phyloP scores from a whole-genome alignment of 2,888 invertebrate genomes.

The Drosophila maculinotata region DNA sequence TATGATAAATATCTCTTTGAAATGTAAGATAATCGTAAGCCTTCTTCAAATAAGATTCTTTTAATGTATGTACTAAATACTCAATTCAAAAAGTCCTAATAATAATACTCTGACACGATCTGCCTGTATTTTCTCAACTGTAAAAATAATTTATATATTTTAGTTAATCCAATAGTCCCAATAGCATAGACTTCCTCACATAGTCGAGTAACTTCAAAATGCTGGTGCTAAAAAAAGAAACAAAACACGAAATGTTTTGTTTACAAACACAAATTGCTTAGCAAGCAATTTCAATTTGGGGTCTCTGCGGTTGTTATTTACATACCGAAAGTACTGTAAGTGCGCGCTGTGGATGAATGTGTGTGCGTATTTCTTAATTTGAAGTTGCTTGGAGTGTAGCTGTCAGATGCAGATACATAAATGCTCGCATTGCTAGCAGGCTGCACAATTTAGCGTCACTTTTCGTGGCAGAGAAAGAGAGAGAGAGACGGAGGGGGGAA shows the following conservation, averaged over 20 bases:
- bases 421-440: slow-evolving; percentile 12
- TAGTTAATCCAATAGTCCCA: not conserved
- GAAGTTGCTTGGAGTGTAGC: slow-evolving; percentile 49
- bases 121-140: not conserved
- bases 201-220: slow-evolving; percentile 22
- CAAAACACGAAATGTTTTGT: slow-evolving; percentile 48
- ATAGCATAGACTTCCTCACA: not conserved
- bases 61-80: too few relatives aligned
- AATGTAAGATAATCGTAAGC: too few relatives aligned
- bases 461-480: too few relatives aligned
- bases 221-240: slow-evolving; percentile 15
- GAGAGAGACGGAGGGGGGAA: not conserved
- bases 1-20: too few relatives aligned
- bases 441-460: slow-evolving; percentile 52
- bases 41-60: too few relatives aligned
- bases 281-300: slow-evolving; percentile 47
- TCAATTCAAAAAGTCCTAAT: too few relatives aligned
- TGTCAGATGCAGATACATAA: slow-evolving; percentile 50
- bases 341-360: slow-evolving; percentile 2
- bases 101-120: too few relatives aligned
- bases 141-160: not conserved
- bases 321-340: slow-evolving; percentile 17
- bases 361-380: slow-evolving; percentile 40
- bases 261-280: slow-evolving; percentile 57
- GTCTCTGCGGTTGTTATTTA: slow-evolving; percentile 29